phyloP scores from a whole-genome alignment of 2,113 vertebrate genomes.

The Eclectus roratus region DNA sequence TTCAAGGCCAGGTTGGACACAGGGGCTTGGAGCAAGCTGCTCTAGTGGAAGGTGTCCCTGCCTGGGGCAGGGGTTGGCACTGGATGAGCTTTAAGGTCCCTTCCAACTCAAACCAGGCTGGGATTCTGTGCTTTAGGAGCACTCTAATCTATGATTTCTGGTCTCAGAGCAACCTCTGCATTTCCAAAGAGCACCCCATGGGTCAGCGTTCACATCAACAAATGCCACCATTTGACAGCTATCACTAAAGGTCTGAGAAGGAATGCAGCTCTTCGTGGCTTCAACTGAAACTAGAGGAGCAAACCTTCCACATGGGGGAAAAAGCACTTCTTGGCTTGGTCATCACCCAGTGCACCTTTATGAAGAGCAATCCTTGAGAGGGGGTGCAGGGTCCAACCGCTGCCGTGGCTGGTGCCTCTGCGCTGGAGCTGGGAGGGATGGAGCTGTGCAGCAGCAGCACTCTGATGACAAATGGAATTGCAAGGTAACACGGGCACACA shows the following conservation, averaged over 20 bases:
- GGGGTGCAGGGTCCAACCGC: accelerated
- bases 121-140: not conserved
- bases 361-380: not conserved
- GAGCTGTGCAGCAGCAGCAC: not conserved
- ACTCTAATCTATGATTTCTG: not conserved
- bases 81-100: not conserved
- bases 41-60: no score
- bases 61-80: no score
- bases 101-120: not conserved
- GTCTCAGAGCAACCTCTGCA: not conserved
- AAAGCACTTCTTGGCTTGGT: not conserved
- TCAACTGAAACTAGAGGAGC: not conserved
- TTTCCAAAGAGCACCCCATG: not conserved
- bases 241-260: not conserved
- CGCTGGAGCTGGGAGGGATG: accelerated
- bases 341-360: not conserved
- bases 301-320: accelerated
- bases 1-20: no score
- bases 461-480: not conserved
- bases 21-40: no score
- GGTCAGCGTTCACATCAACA: not conserved
- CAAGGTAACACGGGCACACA: not conserved
- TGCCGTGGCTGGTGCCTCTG: not conserved
- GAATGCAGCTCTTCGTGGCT: not conserved
- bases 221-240: not conserved